phyloP scores from a whole-genome alignment of 2,797 vertebrate species.

The Schizopygopsis pylzovi region DNA sequence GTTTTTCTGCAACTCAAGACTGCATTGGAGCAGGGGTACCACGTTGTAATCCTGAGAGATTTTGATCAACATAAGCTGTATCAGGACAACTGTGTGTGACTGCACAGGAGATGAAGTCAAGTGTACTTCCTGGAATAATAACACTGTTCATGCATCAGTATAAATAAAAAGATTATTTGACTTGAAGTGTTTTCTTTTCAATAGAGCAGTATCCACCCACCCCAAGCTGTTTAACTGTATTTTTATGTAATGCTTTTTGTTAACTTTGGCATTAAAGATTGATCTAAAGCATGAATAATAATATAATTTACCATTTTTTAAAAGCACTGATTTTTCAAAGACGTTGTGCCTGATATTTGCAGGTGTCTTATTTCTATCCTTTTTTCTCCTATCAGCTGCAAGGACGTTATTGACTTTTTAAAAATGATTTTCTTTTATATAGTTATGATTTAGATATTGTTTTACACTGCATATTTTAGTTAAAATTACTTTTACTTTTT shows the following conservation, averaged over 20 bases:
- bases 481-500: not conserved
- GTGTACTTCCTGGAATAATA: slow-evolving; percentile 55
- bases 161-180: not conserved
- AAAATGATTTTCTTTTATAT: too few species aligned
- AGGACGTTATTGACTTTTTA: not conserved
- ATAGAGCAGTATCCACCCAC: too few species aligned
- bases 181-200: not conserved
- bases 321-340: slow-evolving; percentile 12
- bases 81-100: slow-evolving; percentile 82
- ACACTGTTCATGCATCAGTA: not conserved
- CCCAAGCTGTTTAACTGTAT: not conserved
- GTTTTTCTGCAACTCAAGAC: slow-evolving; percentile 67
- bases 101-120: slow-evolving; percentile 70
- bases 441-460: not conserved
- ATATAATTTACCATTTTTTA: not conserved
- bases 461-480: slow-evolving; percentile 28
- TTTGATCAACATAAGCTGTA: slow-evolving; percentile 66
- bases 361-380: not conserved
- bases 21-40: slow-evolving; percentile 68
- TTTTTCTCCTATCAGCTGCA: not conserved
- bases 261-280: slow-evolving; percentile 30
- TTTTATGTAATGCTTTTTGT: slow-evolving; percentile 21
- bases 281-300: not conserved
- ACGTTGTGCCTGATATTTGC: too few species aligned
- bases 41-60: slow-evolving; percentile 80